Conservation (phyloP, 2,797 vertebrate genomes). For the Cynodonichthys magdalenae region DNA sequence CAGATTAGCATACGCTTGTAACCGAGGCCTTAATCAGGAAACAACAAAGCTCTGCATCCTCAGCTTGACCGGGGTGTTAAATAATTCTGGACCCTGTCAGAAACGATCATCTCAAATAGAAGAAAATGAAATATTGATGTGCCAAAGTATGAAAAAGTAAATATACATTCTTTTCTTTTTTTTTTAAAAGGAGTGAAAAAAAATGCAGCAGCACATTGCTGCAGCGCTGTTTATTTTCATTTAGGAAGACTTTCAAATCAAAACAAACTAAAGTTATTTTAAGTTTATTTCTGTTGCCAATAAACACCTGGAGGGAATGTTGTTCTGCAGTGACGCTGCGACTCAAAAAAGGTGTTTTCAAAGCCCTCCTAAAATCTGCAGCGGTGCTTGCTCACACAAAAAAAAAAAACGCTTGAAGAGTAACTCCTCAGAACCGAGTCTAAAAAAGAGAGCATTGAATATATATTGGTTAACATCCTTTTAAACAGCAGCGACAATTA, state of each 20-base stretch:
- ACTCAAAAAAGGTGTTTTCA: constrained; percentile 75
- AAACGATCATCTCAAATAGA: constrained; percentile 59
- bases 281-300: constrained; percentile 81
- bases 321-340: constrained; percentile 73
- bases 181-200: constrained; percentile 26
- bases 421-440: constrained; percentile 77
- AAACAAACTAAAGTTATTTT: constrained; percentile 88
- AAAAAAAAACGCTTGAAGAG: constrained; percentile 73
- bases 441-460: constrained; percentile 81
- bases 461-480: constrained; percentile 85
- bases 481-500: constrained; percentile 75
- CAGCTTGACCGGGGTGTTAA: constrained; percentile 52
- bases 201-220: constrained; percentile 62
- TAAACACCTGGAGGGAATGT: constrained; percentile 83
- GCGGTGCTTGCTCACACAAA: constrained; percentile 60
- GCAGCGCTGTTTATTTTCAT: constrained; percentile 86
- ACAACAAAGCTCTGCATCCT: constrained; percentile 49
- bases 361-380: constrained; percentile 74
- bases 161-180: constrained; percentile 56
- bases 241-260: constrained; percentile 86
- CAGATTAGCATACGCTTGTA: constrained; percentile 72
- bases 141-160: constrained; percentile 62
- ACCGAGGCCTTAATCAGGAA: constrained; percentile 67
- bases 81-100: constrained; percentile 71
- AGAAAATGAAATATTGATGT: constrained; percentile 53